These are phyloP conservation scores for Elegia similella DNA, from an alignment of 2,888 invertebrate genomes.

Conservation along the genomic window DNA sequence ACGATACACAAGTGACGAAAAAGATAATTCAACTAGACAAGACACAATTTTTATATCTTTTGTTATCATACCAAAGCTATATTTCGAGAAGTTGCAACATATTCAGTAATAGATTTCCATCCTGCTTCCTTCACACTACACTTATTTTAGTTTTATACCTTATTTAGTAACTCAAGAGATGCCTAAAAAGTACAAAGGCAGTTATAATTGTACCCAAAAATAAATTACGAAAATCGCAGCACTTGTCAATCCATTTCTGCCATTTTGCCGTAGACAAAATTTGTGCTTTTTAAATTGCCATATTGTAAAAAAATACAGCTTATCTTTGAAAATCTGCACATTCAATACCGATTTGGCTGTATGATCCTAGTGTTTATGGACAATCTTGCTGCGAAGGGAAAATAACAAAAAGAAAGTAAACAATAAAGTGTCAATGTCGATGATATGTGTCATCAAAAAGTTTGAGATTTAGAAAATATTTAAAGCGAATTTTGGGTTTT, in stretches of 20 bases:
- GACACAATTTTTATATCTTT: conserved; percentile 76
- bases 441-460: background rate
- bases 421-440: background rate
- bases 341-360: background rate
- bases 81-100: conserved; percentile 64
- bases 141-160: conserved; percentile 32
- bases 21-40: conserved; percentile 61
- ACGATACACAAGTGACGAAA: conserved; percentile 62
- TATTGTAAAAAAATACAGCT: conserved; percentile 3
- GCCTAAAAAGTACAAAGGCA: conserved; percentile 50
- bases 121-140: conserved; percentile 31
- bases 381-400: background rate
- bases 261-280: conserved; percentile 69
- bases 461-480: background rate
- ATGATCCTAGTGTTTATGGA: background rate
- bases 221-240: conserved; percentile 73
- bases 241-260: conserved; percentile 75
- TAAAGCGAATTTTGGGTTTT: background rate
- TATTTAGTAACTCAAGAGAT: conserved; percentile 40
- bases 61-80: conserved; percentile 76
- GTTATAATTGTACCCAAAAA: conserved; percentile 65
- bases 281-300: conserved; percentile 19
- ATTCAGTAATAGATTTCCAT: conserved; percentile 32
- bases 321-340: conserved; percentile 19
- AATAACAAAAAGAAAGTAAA: background rate